A percentile compares a stretch with the other conserved stretches of the same genome.
phyloP scores from a whole-genome alignment of 2,888 invertebrate genomes.

The Drosophila longiperda region DNA sequence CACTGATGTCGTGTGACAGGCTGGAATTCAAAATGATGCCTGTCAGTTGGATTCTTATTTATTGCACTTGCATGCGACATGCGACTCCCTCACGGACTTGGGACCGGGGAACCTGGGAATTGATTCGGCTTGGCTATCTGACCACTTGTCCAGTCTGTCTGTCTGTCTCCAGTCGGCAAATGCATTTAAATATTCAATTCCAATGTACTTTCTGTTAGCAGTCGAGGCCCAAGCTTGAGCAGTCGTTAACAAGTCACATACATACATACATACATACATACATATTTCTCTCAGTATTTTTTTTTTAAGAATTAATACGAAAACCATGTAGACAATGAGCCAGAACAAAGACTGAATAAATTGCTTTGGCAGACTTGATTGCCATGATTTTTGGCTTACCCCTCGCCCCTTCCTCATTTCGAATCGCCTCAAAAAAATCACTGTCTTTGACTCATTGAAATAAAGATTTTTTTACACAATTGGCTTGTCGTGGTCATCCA shows the following conservation, averaged over 20 bases:
- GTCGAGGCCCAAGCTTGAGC: slow-evolving; percentile 25
- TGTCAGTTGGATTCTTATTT: slow-evolving; percentile 70
- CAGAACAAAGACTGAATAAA: slow-evolving; percentile 73
- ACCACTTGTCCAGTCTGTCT: slow-evolving; percentile 33
- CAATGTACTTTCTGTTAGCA: slow-evolving; percentile 51
- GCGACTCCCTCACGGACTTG: slow-evolving; percentile 22
- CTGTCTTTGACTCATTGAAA: slow-evolving; percentile 51
- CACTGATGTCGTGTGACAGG: slow-evolving; percentile 50
- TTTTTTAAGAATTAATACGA: slow-evolving; percentile 59
- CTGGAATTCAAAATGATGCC: slow-evolving; percentile 69
- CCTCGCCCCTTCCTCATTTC: neutral
- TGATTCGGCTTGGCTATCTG: slow-evolving; percentile 44
- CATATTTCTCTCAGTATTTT: slow-evolving; percentile 19
- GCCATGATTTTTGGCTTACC: slow-evolving; percentile 40
- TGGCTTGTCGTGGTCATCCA: slow-evolving; percentile 36
- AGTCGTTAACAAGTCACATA: slow-evolving; percentile 14
- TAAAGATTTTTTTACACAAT: slow-evolving; percentile 36
- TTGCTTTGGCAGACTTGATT: slow-evolving; percentile 51
- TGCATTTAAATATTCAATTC: slow-evolving; percentile 65
- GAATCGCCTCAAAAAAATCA: slow-evolving; percentile 41
- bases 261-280: slow-evolving; percentile 17
- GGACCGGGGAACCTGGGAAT: slow-evolving; percentile 18
- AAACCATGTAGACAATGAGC: slow-evolving; percentile 35
- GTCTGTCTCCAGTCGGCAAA: slow-evolving; percentile 34
- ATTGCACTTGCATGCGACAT: slow-evolving; percentile 48